Base-by-base conservation (phyloP, 2,888 invertebrate genomes). In the Minunthozetes semirufus region DNA sequence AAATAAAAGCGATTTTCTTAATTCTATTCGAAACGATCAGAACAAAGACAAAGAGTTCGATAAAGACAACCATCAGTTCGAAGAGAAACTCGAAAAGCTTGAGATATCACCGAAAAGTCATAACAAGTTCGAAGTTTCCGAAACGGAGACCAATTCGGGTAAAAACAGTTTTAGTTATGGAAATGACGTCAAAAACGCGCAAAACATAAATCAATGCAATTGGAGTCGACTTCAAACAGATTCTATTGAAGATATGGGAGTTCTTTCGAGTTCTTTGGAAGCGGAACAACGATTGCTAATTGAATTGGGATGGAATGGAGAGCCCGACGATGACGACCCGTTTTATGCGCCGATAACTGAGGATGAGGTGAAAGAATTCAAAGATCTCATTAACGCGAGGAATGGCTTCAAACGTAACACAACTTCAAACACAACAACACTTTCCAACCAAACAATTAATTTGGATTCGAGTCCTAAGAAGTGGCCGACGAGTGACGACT, bases 301-400 rank as follows among this genome's bases (percentile, higher is more conserved):
- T 66, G 82, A 82, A 78, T 83, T 83, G 83, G 83, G 83, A n/a
- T 83, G 83, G 83, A 82, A 81, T 75, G 83, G 82, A 78, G 80
- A 79, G 72, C 78, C 76, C 19, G 78, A 77, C n/a, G n/a, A n/a
- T n/a, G 83, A 83, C 76, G 81, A 82, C 71, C 82, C 80, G 61
- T 81, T 81, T 38, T 80, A 81, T 66, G 82, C 82, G 75, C 82
- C 81, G 59, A 81, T 83, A 29, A 83, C 83, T 0, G 83, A 83
- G 77, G 83, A 83, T 78, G 83, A 83, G 72, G 80, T 81, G 78
- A 81, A 81, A 66, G 82, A 83, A 78, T 82, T 83, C 77, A 79
- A 81, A 56, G 78, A 76, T 66, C 73, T 78, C 42, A 76, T 72
- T 19, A 46, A 50, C 22, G 50, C 48, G 33, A 72, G 72, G 50